Percentiles rank a stretch among this genome's conserved stretches.
Evolutionary conservation across 2,888 invertebrate genomes (phyloP).

Genomic region (Penaeus monodon): DNA sequence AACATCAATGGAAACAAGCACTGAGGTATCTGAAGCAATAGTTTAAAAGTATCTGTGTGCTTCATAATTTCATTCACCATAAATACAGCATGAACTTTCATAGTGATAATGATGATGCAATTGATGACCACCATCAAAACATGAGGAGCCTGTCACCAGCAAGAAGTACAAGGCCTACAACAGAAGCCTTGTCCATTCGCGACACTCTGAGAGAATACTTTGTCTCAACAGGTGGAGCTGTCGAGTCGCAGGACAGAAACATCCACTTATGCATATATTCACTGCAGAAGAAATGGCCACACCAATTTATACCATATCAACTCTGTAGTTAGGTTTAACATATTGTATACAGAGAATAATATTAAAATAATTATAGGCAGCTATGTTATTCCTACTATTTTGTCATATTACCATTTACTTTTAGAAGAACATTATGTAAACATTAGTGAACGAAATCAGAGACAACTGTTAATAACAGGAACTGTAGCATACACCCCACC

Average conservation of each 20-base stretch:
- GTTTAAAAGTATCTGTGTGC: slow-evolving; percentile 49
- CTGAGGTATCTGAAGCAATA: slow-evolving; percentile 56
- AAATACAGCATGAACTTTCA: not conserved
- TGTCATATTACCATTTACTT: slow-evolving; percentile 31
- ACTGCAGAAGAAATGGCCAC: too few species aligned
- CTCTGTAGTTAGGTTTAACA: slow-evolving; percentile 19
- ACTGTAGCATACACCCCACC: not conserved
- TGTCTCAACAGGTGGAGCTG: slow-evolving; percentile 55
- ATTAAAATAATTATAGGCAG: slow-evolving; percentile 30
- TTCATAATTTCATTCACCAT: slow-evolving; percentile 54
- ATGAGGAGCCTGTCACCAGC: slow-evolving; percentile 44
- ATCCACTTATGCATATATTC: too few species aligned
- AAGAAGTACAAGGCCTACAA: slow-evolving; percentile 54
- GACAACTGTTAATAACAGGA: slow-evolving; percentile 10
- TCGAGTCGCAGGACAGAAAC: slow-evolving; percentile 56
- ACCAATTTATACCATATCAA: slow-evolving; percentile 19
- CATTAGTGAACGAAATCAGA: slow-evolving; percentile 19
- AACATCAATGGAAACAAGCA: slow-evolving; percentile 45
- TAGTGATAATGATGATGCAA: slow-evolving; percentile 37
- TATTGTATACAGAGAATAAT: slow-evolving; percentile 11
- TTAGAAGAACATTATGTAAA: not conserved
- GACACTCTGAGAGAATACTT: slow-evolving; percentile 52
- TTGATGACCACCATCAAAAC: slow-evolving; percentile 30
- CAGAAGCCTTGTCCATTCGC: slow-evolving; percentile 31
- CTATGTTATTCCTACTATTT: slow-evolving; percentile 14